Percentiles rank a stretch among this genome's conserved stretches.
Evolutionary conservation across 2,113 vertebrate genomes (phyloP).

Genomic region (Anoura caudifer): DNA sequence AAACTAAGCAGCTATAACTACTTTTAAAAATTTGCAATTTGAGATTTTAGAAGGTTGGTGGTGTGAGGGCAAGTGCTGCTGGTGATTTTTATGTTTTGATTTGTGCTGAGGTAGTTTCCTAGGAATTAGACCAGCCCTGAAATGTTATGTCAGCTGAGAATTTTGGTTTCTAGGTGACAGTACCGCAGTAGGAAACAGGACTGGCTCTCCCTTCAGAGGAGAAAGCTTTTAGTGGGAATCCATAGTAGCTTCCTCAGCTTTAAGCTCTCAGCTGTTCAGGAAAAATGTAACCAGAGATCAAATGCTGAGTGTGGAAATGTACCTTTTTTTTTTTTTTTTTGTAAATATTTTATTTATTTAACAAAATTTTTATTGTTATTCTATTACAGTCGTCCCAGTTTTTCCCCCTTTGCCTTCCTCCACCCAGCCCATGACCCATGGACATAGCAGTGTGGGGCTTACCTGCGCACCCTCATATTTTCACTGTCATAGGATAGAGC

Average conservation of each 20-base stretch:
- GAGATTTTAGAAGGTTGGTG: neutral
- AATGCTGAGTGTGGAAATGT: neutral
- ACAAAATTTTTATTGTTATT: too few relatives aligned
- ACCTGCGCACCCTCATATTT: neutral
- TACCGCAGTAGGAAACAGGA: neutral
- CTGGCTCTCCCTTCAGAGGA: slow-evolving; percentile 21
- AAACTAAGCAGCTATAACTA: neutral
- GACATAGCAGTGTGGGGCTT: too few relatives aligned
- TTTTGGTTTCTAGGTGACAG: slow-evolving; percentile 58
- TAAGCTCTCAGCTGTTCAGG: neutral
- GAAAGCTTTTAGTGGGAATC: neutral
- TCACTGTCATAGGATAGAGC: neutral
- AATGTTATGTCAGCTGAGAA: slow-evolving; percentile 45
- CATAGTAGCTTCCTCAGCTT: neutral
- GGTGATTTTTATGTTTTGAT: neutral
- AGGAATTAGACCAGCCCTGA: neutral
- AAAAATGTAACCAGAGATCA: neutral
- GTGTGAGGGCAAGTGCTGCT: neutral
- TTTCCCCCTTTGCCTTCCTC: too few relatives aligned
- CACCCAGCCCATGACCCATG: too few relatives aligned
- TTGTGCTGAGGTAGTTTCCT: slow-evolving; percentile 19
- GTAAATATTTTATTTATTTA: too few relatives aligned
- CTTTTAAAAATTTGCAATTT: neutral
- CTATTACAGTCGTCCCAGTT: too few relatives aligned
- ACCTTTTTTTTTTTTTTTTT: too few relatives aligned